Evolutionary conservation across 1,140 invertebrate genomes (phyloP).

Genomic region (Andricus grossulariae): DNA sequence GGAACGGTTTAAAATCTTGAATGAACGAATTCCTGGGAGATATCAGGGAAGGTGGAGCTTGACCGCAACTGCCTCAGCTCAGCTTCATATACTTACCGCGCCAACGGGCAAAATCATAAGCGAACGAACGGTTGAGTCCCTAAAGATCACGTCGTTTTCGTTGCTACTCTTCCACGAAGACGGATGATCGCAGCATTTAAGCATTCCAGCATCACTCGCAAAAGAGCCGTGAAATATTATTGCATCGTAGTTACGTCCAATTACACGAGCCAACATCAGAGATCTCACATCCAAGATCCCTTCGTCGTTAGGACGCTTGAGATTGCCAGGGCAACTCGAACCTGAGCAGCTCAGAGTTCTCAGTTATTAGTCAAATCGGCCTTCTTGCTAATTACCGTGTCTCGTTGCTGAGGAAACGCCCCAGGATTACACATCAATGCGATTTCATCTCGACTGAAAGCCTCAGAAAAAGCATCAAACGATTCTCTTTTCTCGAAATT

Average conservation of each 20-base stretch:
- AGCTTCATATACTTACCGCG: conserved; percentile 2
- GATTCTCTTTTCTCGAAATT: neutral
- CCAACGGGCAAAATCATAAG: conserved; percentile 23
- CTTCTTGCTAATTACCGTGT: conserved; percentile 11
- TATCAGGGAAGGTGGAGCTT: conserved; percentile 13
- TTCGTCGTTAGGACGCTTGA: neutral
- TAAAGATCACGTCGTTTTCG: conserved; percentile 6
- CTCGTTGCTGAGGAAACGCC: conserved; percentile 11
- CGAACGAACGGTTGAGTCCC: neutral
- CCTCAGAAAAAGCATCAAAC: neutral
- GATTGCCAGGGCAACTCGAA: conserved; percentile 7
- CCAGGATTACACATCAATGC: conserved; percentile 7
- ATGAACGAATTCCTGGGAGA: conserved; percentile 20
- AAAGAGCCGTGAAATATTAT: conserved; percentile 18
- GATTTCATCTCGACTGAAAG: conserved; percentile 3
- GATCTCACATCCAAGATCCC: neutral
- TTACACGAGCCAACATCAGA: neutral
- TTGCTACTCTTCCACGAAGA: conserved; percentile 18
- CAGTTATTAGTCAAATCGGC: conserved; percentile 29
- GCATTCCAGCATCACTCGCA: neutral
- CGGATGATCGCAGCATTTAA: conserved; percentile 21
- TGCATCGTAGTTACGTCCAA: conserved; percentile 24
- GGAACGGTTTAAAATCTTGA: conserved; percentile 11
- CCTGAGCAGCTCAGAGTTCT: neutral
- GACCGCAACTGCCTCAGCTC: conserved; percentile 11